Conservation (phyloP, 2,888 invertebrate genomes). For the Argyra leucocephala region DNA sequence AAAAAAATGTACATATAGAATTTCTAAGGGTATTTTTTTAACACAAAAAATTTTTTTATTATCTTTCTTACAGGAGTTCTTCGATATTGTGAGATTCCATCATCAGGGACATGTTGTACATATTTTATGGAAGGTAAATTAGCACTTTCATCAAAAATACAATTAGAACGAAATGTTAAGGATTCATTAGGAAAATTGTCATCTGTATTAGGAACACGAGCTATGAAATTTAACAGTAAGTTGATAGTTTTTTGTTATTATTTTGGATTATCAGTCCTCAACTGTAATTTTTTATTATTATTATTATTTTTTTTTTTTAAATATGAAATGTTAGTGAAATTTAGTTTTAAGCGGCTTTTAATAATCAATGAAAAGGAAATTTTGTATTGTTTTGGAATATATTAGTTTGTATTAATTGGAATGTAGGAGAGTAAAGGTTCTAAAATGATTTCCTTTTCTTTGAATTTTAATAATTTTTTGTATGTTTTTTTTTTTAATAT, state of each 20-base stretch:
- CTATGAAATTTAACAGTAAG: conserved; percentile 80
- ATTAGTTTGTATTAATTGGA: too few species aligned
- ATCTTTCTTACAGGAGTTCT: conserved; percentile 34
- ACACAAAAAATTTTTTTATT: conserved; percentile 1
- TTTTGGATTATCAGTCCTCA: not conserved
- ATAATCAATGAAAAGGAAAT: too few species aligned
- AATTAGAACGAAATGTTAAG: conserved; percentile 64
- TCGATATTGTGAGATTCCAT: conserved; percentile 42
- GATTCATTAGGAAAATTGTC: conserved; percentile 67
- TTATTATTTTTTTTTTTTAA: too few species aligned
- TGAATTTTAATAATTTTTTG: too few species aligned
- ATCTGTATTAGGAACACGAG: conserved; percentile 63
- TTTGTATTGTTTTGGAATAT: too few species aligned
- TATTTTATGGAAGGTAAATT: conserved; percentile 56
- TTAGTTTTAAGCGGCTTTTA: too few species aligned
- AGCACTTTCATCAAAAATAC: conserved; percentile 58
- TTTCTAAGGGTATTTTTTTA: conserved; percentile 16
- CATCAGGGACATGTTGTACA: conserved; percentile 52
- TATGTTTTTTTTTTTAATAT: too few species aligned
- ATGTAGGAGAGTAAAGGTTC: not conserved
- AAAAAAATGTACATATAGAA: too few species aligned
- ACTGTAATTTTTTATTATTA: not conserved
- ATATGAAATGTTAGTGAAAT: too few species aligned
- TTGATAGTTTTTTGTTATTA: conserved; percentile 25
- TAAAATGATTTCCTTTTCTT: not conserved